These are phyloP conservation scores for Drosophila lacicola DNA, from an alignment of 2,888 invertebrate genomes.

Conservation along the genomic window DNA sequence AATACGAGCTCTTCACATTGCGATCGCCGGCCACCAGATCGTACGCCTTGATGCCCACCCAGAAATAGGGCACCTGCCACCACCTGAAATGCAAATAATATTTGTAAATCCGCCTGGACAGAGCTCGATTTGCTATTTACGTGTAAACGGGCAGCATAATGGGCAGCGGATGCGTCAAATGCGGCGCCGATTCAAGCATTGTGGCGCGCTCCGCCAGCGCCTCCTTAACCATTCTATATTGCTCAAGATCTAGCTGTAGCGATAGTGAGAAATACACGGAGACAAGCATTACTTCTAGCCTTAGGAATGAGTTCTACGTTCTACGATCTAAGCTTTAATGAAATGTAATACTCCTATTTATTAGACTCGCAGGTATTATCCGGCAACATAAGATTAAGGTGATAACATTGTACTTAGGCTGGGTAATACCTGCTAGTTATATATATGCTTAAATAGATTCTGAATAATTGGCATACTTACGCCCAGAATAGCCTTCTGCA, in stretches of 20 bases:
- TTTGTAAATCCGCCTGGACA: not conserved
- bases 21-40: conserved; percentile 98
- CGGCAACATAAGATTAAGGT: not conserved
- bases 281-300: conserved; percentile 39
- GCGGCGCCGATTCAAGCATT: conserved; percentile 97
- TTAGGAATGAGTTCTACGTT: not conserved
- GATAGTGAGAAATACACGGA: conserved; percentile 17
- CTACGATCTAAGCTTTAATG: not conserved
- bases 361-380: not conserved
- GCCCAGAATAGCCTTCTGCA: conserved; percentile 97
- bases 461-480: conserved; percentile 66
- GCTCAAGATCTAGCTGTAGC: conserved; percentile 93
- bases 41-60: conserved; percentile 99
- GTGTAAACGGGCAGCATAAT: conserved; percentile 99
- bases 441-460: not conserved
- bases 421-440: not conserved
- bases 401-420: not conserved
- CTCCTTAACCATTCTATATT: conserved; percentile 99
- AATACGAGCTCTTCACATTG: conserved; percentile 97
- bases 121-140: conserved; percentile 86
- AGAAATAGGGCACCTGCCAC: conserved; percentile 99
- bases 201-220: conserved; percentile 97
- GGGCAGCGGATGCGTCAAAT: conserved; percentile 97
- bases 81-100: conserved; percentile 88
- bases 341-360: not conserved